Conservation (phyloP, 2,113 vertebrate genomes). For the Strix uralensis region DNA sequence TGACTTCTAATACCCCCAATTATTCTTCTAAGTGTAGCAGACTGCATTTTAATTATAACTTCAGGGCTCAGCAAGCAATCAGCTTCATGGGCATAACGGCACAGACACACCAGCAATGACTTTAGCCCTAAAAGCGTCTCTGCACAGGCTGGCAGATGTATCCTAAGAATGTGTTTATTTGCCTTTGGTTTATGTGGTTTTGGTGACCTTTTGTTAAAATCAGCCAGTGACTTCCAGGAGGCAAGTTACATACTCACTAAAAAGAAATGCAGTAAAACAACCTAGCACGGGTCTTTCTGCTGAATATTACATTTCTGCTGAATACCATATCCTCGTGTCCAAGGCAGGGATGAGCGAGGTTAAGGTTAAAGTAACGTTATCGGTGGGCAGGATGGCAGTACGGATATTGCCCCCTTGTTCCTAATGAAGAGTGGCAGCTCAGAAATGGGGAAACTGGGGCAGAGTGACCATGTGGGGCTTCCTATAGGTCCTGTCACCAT, state of each 20-base stretch:
- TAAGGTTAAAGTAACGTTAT: background rate
- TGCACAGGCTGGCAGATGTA: background rate
- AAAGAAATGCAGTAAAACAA: background rate
- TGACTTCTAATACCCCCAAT: background rate
- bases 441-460: background rate
- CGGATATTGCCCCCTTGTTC: background rate
- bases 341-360: background rate
- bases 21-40: background rate
- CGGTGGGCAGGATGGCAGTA: background rate
- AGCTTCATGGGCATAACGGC: background rate
- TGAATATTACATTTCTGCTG: background rate
- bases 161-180: conserved; percentile 50
- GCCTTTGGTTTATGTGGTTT: conserved; percentile 46
- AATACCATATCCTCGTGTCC: background rate
- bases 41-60: background rate
- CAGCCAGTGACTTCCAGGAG: conserved; percentile 30
- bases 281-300: background rate
- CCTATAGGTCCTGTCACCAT: background rate
- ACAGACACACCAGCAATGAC: background rate
- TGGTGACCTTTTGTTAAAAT: conserved; percentile 54
- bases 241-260: background rate
- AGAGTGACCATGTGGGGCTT: background rate
- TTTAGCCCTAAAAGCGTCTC: background rate
- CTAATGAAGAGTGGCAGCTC: background rate
- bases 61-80: background rate